phyloP scores from a whole-genome alignment of 2,888 invertebrate species.

The Pimpla rufipes region DNA sequence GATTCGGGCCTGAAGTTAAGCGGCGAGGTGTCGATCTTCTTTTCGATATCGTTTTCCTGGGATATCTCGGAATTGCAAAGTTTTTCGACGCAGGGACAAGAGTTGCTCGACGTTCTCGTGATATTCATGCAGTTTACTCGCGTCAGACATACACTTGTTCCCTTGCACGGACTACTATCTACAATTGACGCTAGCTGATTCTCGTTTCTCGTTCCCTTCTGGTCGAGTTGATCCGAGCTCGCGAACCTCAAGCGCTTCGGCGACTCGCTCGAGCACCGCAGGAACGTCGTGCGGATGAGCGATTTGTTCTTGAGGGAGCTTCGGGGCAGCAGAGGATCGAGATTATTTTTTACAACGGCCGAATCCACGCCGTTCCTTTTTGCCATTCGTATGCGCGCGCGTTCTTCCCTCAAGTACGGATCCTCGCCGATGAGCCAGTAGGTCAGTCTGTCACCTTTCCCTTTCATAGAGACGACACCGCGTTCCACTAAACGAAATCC shows the following conservation, averaged over 20 bases:
- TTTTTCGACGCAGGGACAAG: slow-evolving; percentile 91
- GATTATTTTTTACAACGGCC: slow-evolving; percentile 22
- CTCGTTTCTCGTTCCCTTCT: slow-evolving; percentile 85
- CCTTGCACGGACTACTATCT: slow-evolving; percentile 87
- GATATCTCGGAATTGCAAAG: slow-evolving; percentile 75
- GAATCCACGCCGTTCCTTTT: slow-evolving; percentile 81
- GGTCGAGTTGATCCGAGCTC: slow-evolving; percentile 89
- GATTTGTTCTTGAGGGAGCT: slow-evolving; percentile 91
- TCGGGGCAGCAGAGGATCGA: slow-evolving; percentile 85
- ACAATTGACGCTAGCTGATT: slow-evolving; percentile 87
- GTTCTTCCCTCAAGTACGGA: slow-evolving; percentile 87
- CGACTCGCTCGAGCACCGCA: slow-evolving; percentile 93
- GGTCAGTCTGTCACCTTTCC: slow-evolving; percentile 93
- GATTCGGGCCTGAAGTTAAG: slow-evolving; percentile 24
- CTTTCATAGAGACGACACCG: slow-evolving; percentile 93
- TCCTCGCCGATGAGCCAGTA: slow-evolving; percentile 94
- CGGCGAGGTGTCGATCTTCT: slow-evolving; percentile 7
- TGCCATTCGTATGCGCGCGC: slow-evolving; percentile 87
- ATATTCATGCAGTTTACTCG: slow-evolving; percentile 74
- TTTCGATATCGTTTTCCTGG: slow-evolving; percentile 6
- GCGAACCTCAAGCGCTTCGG: slow-evolving; percentile 94
- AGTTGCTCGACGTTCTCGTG: slow-evolving; percentile 87
- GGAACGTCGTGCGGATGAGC: slow-evolving; percentile 83
- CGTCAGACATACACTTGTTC: slow-evolving; percentile 84
- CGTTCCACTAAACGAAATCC: slow-evolving; percentile 92